phyloP scores from a whole-genome alignment of 2,888 invertebrate species.

The Tetheella fluctuosa region DNA sequence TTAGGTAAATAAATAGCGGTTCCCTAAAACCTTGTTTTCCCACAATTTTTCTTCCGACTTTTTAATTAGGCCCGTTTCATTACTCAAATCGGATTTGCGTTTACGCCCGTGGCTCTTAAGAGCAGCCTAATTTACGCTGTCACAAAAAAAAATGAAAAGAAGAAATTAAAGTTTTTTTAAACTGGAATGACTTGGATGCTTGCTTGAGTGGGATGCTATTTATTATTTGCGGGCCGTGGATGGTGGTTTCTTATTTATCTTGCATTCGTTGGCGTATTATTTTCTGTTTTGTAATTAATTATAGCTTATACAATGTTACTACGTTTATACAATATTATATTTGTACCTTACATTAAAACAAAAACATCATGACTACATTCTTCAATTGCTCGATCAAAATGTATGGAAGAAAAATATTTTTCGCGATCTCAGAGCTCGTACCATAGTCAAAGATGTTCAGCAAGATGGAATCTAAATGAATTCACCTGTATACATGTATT shows the following conservation, averaged over 20 bases:
- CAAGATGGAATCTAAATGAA: no score
- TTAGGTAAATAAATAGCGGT: slow-evolving; percentile 48
- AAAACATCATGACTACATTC: no score
- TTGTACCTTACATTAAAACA: no score
- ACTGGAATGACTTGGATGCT: slow-evolving; percentile 9
- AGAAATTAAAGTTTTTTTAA: not conserved
- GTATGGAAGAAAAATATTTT: no score
- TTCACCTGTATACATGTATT: no score
- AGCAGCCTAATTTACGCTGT: slow-evolving; percentile 61
- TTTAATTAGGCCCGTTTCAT: slow-evolving; percentile 75
- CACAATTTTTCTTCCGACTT: slow-evolving; percentile 63
- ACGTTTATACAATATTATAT: no score
- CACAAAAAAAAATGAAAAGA: slow-evolving; percentile 34
- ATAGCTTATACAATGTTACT: no score
- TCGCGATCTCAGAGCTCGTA: no score
- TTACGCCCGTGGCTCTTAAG: slow-evolving; percentile 65
- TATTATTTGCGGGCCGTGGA: not conserved
- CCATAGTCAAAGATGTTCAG: no score
- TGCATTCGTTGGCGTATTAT: not conserved
- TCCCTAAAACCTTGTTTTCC: slow-evolving; percentile 56
- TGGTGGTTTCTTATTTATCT: not conserved
- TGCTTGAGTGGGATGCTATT: not conserved
- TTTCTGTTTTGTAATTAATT: not conserved
- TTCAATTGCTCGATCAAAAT: no score
- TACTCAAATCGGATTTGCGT: slow-evolving; percentile 76